Conservation (phyloP, 2,888 invertebrate genomes). For the Leptopilina syphax region DNA sequence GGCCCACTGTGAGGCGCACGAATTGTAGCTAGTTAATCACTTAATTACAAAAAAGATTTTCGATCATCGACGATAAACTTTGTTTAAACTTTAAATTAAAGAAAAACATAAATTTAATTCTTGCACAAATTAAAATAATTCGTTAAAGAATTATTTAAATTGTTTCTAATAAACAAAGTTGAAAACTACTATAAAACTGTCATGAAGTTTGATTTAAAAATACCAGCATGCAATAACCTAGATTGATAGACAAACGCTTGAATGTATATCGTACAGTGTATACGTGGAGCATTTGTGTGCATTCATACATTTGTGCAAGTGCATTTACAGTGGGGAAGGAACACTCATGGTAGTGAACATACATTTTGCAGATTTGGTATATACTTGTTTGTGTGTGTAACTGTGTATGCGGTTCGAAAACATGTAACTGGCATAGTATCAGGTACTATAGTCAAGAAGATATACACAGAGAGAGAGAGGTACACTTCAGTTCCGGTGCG, state of each 20-base stretch:
- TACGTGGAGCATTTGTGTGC: neutral
- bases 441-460: slow-evolving; percentile 56
- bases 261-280: slow-evolving; percentile 24
- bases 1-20: too few species aligned
- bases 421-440: slow-evolving; percentile 50
- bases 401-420: slow-evolving; percentile 45
- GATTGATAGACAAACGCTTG: slow-evolving; percentile 52
- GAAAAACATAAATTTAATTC: too few species aligned
- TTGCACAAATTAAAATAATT: too few species aligned
- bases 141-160: too few species aligned
- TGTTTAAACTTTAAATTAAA: too few species aligned
- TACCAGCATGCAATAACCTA: slow-evolving; percentile 49
- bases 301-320: slow-evolving; percentile 17
- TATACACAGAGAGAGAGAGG: slow-evolving; percentile 41
- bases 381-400: too few species aligned
- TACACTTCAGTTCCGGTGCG: slow-evolving; percentile 74
- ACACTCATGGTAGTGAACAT: slow-evolving; percentile 1
- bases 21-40: too few species aligned
- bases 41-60: too few species aligned
- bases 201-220: neutral
- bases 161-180: too few species aligned
- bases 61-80: too few species aligned
- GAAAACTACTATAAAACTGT: too few species aligned
- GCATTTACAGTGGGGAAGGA: slow-evolving; percentile 4
- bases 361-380: slow-evolving; percentile 20